Conservation (phyloP, 2,113 vertebrate species). For the Mola mola region DNA sequence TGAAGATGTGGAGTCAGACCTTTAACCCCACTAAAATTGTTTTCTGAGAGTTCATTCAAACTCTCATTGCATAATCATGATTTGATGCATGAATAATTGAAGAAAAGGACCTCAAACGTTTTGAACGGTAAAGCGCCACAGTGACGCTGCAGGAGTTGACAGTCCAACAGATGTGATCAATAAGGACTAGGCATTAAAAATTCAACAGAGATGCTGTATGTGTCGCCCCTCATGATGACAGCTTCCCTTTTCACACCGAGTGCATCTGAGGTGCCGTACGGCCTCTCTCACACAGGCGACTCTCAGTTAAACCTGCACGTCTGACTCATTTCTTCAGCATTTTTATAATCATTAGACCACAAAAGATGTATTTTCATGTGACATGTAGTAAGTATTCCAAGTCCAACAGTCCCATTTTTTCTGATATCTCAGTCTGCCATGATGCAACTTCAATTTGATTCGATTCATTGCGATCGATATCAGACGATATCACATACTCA, state of each 20-base stretch:
- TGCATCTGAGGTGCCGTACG: slow-evolving; percentile 8
- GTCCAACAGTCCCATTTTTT: no score
- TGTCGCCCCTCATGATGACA: slow-evolving; percentile 21
- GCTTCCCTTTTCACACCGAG: slow-evolving; percentile 8
- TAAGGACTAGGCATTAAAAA: slow-evolving; percentile 45
- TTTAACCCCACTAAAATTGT: slow-evolving; percentile 31
- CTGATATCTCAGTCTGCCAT: no score
- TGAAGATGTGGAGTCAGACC: slow-evolving; percentile 5
- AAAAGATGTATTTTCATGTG: background rate
- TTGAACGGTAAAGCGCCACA: slow-evolving; percentile 24
- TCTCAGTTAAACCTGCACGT: background rate
- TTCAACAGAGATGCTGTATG: slow-evolving; percentile 24
- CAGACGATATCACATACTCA: no score
- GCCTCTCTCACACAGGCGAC: slow-evolving; percentile 12
- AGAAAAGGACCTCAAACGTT: slow-evolving; percentile 13
- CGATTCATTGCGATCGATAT: no score
- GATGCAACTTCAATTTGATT: no score
- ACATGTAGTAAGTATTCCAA: no score
- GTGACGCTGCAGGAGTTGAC: slow-evolving; percentile 15
- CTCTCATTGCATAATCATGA: slow-evolving; percentile 55
- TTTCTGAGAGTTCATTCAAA: slow-evolving; percentile 33
- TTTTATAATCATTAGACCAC: background rate
- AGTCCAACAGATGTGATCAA: slow-evolving; percentile 29
- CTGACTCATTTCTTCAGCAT: background rate
- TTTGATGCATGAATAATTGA: slow-evolving; percentile 43